A percentile compares a stretch with the other conserved stretches of the same genome.
Evolutionary conservation across 2,113 vertebrate genomes (phyloP).

Genomic region (Capra hircus): DNA sequence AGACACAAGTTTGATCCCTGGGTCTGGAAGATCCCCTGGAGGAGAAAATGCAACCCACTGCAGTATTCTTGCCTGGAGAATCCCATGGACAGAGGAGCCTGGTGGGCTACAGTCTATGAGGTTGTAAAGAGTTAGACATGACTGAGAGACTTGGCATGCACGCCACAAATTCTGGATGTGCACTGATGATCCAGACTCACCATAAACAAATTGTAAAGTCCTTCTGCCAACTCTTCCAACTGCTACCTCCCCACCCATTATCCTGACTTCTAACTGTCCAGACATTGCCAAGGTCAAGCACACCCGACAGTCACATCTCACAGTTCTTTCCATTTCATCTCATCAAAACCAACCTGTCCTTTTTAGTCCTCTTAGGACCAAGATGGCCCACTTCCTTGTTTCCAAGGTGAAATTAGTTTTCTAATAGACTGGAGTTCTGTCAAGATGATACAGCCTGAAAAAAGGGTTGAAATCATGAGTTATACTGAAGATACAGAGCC

Average conservation of each 20-base stretch:
- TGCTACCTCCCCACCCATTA: too few species aligned
- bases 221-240: not conserved
- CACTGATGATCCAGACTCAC: not conserved
- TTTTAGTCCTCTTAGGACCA: not conserved
- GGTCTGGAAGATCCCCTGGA: not conserved
- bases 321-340: not conserved
- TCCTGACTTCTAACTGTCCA: not conserved
- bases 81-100: not conserved
- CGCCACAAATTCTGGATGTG: not conserved
- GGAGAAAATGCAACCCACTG: not conserved
- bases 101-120: not conserved
- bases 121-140: not conserved
- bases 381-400: not conserved
- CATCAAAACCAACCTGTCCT: not conserved
- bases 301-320: not conserved
- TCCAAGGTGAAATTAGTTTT: not conserved
- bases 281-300: not conserved
- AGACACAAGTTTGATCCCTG: not conserved
- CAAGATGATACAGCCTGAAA: not conserved
- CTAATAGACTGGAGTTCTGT: not conserved
- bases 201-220: not conserved
- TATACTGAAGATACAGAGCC: not conserved
- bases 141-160: not conserved
- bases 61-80: not conserved
- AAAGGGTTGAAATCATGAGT: not conserved